Base-by-base conservation (phyloP, 2,113 vertebrate genomes). In the Perccottus glenii region DNA sequence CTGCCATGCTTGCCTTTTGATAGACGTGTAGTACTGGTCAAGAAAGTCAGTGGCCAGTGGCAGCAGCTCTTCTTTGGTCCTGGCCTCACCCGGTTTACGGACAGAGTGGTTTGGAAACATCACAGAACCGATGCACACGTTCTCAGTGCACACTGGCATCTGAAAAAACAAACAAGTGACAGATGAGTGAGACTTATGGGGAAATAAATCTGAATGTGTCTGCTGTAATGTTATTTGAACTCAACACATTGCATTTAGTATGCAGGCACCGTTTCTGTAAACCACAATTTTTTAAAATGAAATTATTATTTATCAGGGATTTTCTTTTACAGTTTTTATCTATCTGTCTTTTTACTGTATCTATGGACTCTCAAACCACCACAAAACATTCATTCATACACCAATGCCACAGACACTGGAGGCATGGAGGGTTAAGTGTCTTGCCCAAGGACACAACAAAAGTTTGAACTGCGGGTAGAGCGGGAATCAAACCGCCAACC, bases 11-110 rank as follows among this genome's bases (percentile, higher is more conserved):
- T 90, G 86, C 98, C 97, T 97, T 93, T 94, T 99, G 69, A 98
- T 99, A 50, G 96, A 98, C 2, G 96, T 94, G 85, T 96, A 99
- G 86, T 98, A 99, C 85, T 99, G 98, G 76, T 98, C 94, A 15
- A 99, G 94, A 79, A 99, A 99, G 82, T 99, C 96, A 40, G 95
- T 96, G 57, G 98, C 96, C 57, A 98, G 88, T 0, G 92, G 89
- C 19, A 98, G 93, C 53, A 98, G 89, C 82, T 97, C 93, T 0
- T 94, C 93, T 89, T 94, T 95, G 12, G 88, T 87, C 75, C 90
- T 86, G 56, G 91, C 84, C 0, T 98, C 96, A 8, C 97, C 96
- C 0, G 93, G 83, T 78, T 93, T 96, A 61, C 92, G 93, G 32
- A 84, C 2, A 0, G 92, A 90, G 66, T 93, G 93, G 72, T 84